phyloP scores from a whole-genome alignment of 2,888 invertebrate species.

The Thymelicus sylvestris region DNA sequence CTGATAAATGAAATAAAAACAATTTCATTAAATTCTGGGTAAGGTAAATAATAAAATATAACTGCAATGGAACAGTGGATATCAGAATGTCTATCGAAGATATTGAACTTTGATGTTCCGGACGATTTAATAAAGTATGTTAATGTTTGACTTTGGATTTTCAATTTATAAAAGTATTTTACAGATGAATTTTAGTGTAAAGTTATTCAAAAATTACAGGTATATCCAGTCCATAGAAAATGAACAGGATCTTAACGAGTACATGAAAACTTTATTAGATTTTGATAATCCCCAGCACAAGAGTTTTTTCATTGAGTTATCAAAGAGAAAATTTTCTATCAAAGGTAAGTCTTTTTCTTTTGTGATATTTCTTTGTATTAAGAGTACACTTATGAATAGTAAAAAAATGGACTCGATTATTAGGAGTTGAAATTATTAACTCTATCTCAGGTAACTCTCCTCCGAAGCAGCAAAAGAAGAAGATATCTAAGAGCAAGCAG shows the following conservation, averaged over 20 bases:
- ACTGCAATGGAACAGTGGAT: constrained; percentile 87
- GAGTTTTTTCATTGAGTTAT: constrained; percentile 86
- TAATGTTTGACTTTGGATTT: not conserved
- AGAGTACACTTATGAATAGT: no score
- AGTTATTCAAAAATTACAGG: constrained; percentile 72
- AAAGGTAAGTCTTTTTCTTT: constrained; percentile 53
- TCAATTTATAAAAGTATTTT: constrained; percentile 28
- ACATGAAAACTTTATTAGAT: constrained; percentile 90
- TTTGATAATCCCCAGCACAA: constrained; percentile 86
- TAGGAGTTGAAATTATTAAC: constrained; percentile 2
- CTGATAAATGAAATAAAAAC: no score
- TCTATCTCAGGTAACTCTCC: constrained; percentile 54
- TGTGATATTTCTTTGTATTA: not conserved
- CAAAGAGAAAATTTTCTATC: constrained; percentile 78
- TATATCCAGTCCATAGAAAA: constrained; percentile 89
- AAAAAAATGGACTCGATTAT: no score
- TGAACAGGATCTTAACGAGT: constrained; percentile 90
- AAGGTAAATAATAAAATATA: not conserved
- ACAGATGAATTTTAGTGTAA: not conserved
- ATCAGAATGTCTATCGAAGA: constrained; percentile 85
- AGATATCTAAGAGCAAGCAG: constrained; percentile 70
- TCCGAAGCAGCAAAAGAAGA: constrained; percentile 71
- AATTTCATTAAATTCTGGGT: not conserved
- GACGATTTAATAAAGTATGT: constrained; percentile 87
- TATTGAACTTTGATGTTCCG: constrained; percentile 88